Base-by-base conservation (phyloP, 2,888 invertebrate genomes). In the Drosophila aldrichi region DNA sequence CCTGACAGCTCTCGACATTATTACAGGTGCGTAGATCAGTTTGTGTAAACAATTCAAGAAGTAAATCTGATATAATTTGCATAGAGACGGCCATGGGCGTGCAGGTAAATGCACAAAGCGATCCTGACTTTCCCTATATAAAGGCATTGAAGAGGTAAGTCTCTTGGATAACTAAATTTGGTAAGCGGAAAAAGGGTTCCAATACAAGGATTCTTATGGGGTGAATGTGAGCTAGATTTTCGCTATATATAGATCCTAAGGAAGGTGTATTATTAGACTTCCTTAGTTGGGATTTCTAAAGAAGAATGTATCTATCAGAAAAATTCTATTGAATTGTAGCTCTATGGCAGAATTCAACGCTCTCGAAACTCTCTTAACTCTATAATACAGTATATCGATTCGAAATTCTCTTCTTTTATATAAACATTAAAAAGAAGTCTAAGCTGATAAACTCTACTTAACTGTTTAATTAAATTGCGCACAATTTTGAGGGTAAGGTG, bases 121-220 rank as follows among this genome's bases (percentile, higher is more conserved):
- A 95, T 88, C 93, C 93, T 14, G 94, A 95, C 56, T 95, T 95
- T 1, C 94, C 95, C 78, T 97, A 97, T 89, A 96, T 96, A 0
- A 93, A 94, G 82, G 95, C 95, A 14, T 95, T 97, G 36, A 94
- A 95, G 90, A 94, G 93, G 96, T 96, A 93, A 65, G 41, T 0
- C 9, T 5, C 3, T 16, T 43, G 41, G 32, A 16, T 18, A 14
- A 3, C 4, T 20, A 4, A 1, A 16, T n/a, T 22, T 22, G 16
- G 22, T 25, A n/a, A 14, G 18, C 12, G 0, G 1, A 25, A 16
- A 46, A 22, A 9, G 4, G 6, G 6, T 18, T 5, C 10, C 3
- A 40, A n/a, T 9, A n/a, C 1, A 18, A 18, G 41, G 12, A 20
- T 20, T 43, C 1, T 20, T 2, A 9, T n/a, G 7, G 9, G 3